Base-by-base conservation (phyloP, 2,113 vertebrate species). In the Chrysochloris asiatica region DNA sequence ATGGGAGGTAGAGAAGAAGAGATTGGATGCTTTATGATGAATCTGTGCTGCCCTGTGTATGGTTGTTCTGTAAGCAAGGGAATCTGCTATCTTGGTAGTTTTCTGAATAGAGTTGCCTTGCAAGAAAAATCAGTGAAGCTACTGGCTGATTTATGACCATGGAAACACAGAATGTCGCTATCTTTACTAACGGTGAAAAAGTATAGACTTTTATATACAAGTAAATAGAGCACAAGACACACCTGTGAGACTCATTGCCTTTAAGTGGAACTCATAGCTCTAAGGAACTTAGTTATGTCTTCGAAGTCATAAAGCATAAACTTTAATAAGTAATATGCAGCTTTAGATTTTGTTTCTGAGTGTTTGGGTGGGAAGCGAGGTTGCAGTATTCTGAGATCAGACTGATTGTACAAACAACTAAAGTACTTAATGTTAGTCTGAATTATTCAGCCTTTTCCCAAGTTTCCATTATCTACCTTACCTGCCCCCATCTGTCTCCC, bases 161-260 rank as follows among this genome's bases (percentile, higher is more conserved):
- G 65, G 72, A 80, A 88, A 92, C 56, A 59, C 26, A 79, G 65
- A 91, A 76, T 79, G 56, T 54, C 83, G 45, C 38, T 87, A 52
- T 85, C 84, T 87, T 94, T 94, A 83, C 59, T 90, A 80, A 91
- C 22, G 88, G 24, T 80, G 78, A 77, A 92, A 92, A 94, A 93
- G 12, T 71, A 92, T 13, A 95, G 59, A 63, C 8, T 33, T 79
- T n/a, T n/a, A n/a, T n/a, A n/a, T 89, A 89, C 84, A 52, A 93
- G 92, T 69, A 90, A 92, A 83, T 12, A n/a, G 13, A 72, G n/a
- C 22, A 76, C 59, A 84, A 85, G 36, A 88, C 22, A 90, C 6
- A 41, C 36, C 83, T 73, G 3, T 56, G 16, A 67, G 30, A 69
- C n/a, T 91, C 22, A 78, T 71, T 82, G 71, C 83, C 21, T 80